Evolutionary conservation across 2,113 vertebrate species (phyloP).

Genomic region (Pterophyllum scalare): DNA sequence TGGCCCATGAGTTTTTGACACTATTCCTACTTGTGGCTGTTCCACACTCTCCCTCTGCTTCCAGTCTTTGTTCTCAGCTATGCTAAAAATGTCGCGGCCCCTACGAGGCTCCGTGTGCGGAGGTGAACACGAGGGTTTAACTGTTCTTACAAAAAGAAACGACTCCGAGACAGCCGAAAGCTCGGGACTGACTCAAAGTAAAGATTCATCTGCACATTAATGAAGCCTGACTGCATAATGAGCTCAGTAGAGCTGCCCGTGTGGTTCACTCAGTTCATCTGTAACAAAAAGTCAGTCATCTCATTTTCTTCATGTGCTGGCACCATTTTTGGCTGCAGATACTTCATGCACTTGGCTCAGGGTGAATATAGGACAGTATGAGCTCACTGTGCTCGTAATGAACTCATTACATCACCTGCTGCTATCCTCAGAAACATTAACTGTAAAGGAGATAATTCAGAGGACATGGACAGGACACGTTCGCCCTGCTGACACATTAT

Average conservation of each 20-base stretch:
- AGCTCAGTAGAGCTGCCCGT: not conserved
- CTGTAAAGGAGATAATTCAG: not conserved
- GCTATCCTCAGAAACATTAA: not conserved
- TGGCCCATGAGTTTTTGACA: not conserved
- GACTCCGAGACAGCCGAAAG: not conserved
- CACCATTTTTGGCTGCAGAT: not conserved
- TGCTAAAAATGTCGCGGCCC: not conserved
- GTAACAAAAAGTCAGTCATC: not conserved
- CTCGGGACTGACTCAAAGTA: not conserved
- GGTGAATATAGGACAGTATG: not conserved
- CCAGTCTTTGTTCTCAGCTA: constrained; percentile 8
- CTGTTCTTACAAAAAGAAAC: not conserved
- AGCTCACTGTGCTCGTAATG: not conserved
- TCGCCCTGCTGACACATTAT: not conserved
- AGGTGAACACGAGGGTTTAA: not conserved
- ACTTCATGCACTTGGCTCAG: not conserved
- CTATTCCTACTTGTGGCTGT: not conserved
- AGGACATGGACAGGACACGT: accelerated
- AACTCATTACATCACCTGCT: constrained; percentile 6
- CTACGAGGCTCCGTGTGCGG: not conserved
- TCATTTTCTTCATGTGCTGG: not conserved
- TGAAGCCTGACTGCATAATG: not conserved
- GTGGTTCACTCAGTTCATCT: not conserved
- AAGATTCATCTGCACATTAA: not conserved
- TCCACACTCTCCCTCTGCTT: not conserved